phyloP scores from a whole-genome alignment of 2,113 vertebrate genomes.

The Xiphophorus maculatus region DNA sequence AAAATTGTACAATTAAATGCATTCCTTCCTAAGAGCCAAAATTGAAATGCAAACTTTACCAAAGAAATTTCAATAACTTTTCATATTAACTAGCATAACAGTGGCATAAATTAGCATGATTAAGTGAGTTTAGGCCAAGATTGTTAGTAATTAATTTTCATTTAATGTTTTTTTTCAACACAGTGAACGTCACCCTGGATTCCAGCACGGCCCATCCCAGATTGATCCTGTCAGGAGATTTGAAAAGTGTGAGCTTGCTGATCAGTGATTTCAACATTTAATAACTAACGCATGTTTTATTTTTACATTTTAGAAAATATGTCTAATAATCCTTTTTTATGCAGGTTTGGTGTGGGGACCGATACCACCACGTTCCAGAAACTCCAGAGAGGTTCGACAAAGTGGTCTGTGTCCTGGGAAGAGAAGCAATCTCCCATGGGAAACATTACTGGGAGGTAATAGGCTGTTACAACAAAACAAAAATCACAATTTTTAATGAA shows the following conservation, averaged over 20 bases:
- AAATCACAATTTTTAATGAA: neutral
- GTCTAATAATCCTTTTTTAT: neutral
- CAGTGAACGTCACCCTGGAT: constrained; percentile 77
- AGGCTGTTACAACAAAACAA: no score
- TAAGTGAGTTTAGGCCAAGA: neutral
- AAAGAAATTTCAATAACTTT: no score
- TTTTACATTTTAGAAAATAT: neutral
- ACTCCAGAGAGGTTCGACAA: constrained; percentile 71
- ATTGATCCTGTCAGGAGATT: constrained; percentile 74
- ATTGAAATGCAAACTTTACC: no score
- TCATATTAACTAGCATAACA: neutral
- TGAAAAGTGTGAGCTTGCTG: constrained; percentile 70
- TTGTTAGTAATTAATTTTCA: neutral
- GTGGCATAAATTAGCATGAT: no score
- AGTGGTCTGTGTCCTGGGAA: constrained; percentile 75
- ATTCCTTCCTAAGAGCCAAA: no score
- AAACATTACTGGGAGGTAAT: constrained; percentile 80
- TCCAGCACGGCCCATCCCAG: constrained; percentile 70
- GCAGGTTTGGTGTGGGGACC: constrained; percentile 68
- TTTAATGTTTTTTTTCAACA: neutral
- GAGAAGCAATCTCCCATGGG: constrained; percentile 69
- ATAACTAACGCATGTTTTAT: neutral
- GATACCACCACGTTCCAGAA: constrained; percentile 58
- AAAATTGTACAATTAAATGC: no score
- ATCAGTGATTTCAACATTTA: neutral